Evolutionary conservation across 2,888 invertebrate species (phyloP), one percentile per base, ranked within the genome.

Genomic region (Melanophora roralis): DNA sequence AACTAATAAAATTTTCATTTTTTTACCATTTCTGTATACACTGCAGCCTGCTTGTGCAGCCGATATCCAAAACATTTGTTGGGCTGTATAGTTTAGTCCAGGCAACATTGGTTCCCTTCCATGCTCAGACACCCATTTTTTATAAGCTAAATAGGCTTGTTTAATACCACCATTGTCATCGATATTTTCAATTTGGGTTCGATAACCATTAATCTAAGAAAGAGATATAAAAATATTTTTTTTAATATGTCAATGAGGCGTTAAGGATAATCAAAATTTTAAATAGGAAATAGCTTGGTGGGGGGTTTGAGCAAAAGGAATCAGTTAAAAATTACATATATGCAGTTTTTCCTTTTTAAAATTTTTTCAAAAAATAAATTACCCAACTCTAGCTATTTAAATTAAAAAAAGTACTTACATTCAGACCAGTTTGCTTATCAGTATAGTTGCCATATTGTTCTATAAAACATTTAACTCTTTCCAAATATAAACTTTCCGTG

Each of bases 91-190:
- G 60, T 93, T 91, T 0, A 96, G 90, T 0, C 95, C 96, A 0
- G 96, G 96, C 36, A 96, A 90, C 59, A 91, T 91, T 0, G 91
- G 89, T 85, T 96, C 96, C 0, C 90, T 90, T 0, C 93, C 92
- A 86, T 95, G 92, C 8, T 93, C 91, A 19, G 92, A 89, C 0
- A 92, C 92, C 95, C 95, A 96, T 9, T 92, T 92, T 55, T 93
- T 91, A 89, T 97, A 97, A 0, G 96, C 97, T 80, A 93, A 91
- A 89, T 97, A 98, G 0, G 97, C 95, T 88, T 96, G 95, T 88
- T 97, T 97, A 82, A 97, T 93, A 0, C 97, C 98, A 1, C 97
- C 97, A 87, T 97, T 98, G 88, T 98, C 98, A 0, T 98, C 98
- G 73, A 98, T 98, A 88, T 98, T 98, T 89, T 98, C 98, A 12